Evolutionary conservation across 1,140 invertebrate species (phyloP).

Genomic region (Eulimnadia texana): DNA sequence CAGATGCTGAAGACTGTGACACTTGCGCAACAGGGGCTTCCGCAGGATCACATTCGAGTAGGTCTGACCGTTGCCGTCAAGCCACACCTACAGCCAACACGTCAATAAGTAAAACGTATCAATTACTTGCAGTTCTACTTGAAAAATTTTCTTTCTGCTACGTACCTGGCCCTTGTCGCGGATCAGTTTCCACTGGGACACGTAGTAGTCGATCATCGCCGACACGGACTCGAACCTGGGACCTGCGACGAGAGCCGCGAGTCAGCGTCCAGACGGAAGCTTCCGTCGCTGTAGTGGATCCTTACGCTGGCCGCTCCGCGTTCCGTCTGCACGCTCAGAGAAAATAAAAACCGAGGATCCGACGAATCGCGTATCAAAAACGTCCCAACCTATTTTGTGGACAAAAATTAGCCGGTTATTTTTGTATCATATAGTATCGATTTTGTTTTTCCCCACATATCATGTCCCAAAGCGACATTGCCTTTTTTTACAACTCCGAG

Average conservation of each 20-base stretch:
- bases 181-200: conserved; percentile 22
- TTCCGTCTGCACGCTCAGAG: conserved; percentile 65
- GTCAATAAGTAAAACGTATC: neutral
- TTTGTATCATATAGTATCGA: too few species aligned
- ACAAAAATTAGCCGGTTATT: too few species aligned
- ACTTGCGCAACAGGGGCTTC: conserved; percentile 42
- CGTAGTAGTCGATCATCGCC: conserved; percentile 58
- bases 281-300: conserved; percentile 51
- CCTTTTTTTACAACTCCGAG: too few species aligned
- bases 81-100: conserved; percentile 50
- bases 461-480: too few species aligned
- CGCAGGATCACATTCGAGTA: conserved; percentile 55
- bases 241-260: conserved; percentile 37
- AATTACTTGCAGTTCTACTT: neutral
- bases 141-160: too few species aligned
- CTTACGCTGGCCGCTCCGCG: conserved; percentile 67
- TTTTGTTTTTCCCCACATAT: too few species aligned
- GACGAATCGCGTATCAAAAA: conserved; percentile 66
- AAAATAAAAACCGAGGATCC: conserved; percentile 59
- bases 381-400: conserved; percentile 38
- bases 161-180: conserved; percentile 24
- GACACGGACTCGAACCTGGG: conserved; percentile 60
- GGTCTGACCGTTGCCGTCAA: conserved; percentile 52
- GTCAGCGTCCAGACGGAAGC: conserved; percentile 59
- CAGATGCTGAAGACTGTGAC: conserved; percentile 49